Conservation (phyloP, 2,113 vertebrate genomes). For the Trematomus loennbergii region DNA sequence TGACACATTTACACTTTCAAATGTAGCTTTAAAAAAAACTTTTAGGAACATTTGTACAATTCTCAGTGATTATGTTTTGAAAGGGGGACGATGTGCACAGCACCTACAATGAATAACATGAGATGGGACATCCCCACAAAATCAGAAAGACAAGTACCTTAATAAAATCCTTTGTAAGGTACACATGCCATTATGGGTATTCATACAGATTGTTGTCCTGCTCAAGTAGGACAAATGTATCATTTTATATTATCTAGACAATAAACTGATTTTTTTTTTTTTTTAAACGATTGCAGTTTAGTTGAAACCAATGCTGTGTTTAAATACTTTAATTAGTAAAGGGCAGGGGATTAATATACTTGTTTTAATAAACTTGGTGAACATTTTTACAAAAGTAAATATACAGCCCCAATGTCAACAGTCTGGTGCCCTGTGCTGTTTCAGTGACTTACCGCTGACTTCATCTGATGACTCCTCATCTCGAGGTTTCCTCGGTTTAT, state of each 20-base stretch:
- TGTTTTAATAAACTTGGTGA: not conserved
- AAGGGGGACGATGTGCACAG: not conserved
- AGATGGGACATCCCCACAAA: not conserved
- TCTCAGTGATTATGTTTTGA: not conserved
- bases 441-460: conserved; percentile 87
- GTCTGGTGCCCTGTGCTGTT: not conserved
- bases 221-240: no score
- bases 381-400: not conserved
- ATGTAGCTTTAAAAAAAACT: not conserved
- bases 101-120: not conserved
- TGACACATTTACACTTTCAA: not conserved
- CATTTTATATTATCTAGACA: not conserved
- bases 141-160: not conserved
- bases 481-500: conserved; percentile 87
- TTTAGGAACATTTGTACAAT: not conserved
- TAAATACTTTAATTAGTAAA: not conserved
- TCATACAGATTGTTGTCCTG: not conserved
- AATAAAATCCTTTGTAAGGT: not conserved
- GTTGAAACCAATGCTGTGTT: not conserved
- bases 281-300: not conserved
- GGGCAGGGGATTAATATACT: not conserved
- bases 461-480: conserved; percentile 99
- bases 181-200: not conserved
- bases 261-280: not conserved
- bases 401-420: not conserved